Conservation (phyloP, 2,113 vertebrate genomes). For the Antechinus stuartii region DNA sequence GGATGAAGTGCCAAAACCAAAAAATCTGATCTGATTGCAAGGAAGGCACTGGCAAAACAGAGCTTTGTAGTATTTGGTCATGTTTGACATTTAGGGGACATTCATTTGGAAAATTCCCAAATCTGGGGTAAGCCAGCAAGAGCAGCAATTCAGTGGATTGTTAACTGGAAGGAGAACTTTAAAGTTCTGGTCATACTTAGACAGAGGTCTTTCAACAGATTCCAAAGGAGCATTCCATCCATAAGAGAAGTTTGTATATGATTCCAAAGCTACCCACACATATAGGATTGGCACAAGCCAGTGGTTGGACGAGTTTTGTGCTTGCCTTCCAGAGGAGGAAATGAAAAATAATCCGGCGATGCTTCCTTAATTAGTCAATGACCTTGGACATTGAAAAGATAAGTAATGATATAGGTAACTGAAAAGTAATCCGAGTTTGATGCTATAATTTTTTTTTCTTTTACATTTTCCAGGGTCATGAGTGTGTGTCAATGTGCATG, state of each 20-base stretch:
- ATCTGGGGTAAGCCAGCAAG: constrained; percentile 40
- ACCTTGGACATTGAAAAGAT: not conserved
- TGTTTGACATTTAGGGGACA: constrained; percentile 16
- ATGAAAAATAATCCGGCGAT: not conserved
- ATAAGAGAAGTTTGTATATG: constrained; percentile 6
- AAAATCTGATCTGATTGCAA: not conserved
- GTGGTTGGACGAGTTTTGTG: not conserved
- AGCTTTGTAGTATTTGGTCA: not conserved
- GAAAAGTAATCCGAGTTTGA: not conserved
- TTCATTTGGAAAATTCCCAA: constrained; percentile 61
- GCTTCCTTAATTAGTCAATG: not conserved
- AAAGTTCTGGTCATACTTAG: constrained; percentile 44
- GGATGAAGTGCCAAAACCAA: not conserved
- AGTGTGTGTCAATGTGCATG: not conserved
- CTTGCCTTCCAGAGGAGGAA: constrained; percentile 9
- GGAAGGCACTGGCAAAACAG: constrained; percentile 18
- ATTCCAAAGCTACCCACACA: constrained; percentile 28
- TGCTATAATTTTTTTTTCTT: not conserved
- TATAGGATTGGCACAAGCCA: not conserved
- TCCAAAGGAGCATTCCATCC: constrained; percentile 22
- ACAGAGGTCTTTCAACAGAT: constrained; percentile 35
- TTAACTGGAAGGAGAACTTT: constrained; percentile 32
- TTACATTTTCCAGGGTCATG: not conserved
- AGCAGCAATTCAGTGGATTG: constrained; percentile 57
- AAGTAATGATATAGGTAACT: not conserved